Evolutionary conservation across 1,140 invertebrate species (phyloP).

Genomic region (Papilio machaon): DNA sequence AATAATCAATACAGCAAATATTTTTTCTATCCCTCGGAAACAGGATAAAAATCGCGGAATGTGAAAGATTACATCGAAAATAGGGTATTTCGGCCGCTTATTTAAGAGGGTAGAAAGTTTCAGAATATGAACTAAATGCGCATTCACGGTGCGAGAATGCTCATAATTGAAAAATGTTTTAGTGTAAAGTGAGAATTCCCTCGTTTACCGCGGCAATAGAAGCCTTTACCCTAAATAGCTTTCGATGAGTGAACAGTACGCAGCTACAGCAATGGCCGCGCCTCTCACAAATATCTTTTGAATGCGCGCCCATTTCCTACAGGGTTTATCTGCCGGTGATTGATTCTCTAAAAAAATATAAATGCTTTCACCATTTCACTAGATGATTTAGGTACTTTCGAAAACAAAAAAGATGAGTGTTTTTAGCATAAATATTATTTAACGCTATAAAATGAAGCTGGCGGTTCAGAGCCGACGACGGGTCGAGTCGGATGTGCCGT

Average conservation of each 20-base stretch:
- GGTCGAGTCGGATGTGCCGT: not conserved
- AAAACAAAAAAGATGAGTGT: slow-evolving; percentile 4
- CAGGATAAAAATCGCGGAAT: too few relatives aligned
- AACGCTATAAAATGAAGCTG: not conserved
- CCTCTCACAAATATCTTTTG: not conserved
- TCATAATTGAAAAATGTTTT: too few relatives aligned
- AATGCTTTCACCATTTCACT: not conserved
- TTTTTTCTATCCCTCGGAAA: too few relatives aligned
- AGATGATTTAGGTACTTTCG: not conserved
- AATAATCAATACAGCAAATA: too few relatives aligned
- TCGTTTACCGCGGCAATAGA: too few relatives aligned
- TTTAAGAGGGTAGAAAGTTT: too few relatives aligned
- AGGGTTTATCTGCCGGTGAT: not conserved
- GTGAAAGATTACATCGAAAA: too few relatives aligned
- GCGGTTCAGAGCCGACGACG: not conserved
- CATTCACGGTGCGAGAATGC: too few relatives aligned
- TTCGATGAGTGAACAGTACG: not conserved
- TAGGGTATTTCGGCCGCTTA: too few relatives aligned
- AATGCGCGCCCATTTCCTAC: not conserved
- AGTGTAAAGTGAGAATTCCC: too few relatives aligned
- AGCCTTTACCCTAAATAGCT: not conserved
- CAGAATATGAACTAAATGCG: too few relatives aligned
- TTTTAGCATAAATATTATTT: not conserved
- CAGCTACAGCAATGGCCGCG: not conserved
- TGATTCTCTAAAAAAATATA: not conserved